Conservation (phyloP, 1,140 invertebrate genomes). For the Dreissena polymorpha region DNA sequence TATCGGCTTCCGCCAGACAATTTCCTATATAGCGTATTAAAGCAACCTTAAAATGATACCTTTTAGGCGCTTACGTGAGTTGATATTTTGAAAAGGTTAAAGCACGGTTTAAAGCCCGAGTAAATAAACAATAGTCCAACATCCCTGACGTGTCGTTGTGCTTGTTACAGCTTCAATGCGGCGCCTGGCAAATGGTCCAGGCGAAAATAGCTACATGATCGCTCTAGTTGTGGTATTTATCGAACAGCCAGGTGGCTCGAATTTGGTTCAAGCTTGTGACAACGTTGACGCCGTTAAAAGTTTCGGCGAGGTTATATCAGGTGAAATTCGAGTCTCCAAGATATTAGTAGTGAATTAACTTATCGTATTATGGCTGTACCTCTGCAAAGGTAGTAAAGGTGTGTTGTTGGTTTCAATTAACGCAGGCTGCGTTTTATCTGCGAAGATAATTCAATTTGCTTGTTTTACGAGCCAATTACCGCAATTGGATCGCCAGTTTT, state of each 20-base stretch:
- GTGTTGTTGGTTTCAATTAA: conserved; percentile 46
- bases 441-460: conserved; percentile 39
- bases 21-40: conserved; percentile 39
- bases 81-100: conserved; percentile 3
- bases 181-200: too few relatives aligned
- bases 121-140: not conserved
- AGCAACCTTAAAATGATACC: conserved; percentile 34
- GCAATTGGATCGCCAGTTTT: conserved; percentile 44
- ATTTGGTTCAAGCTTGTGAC: not conserved
- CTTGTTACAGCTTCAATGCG: too few relatives aligned
- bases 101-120: not conserved
- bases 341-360: conserved; percentile 28
- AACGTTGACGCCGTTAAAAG: not conserved
- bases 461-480: conserved; percentile 44
- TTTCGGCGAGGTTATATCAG: not conserved
- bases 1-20: conserved; percentile 35
- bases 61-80: conserved; percentile 20
- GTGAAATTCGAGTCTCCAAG: not conserved
- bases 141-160: conserved; percentile 9
- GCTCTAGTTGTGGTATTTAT: conserved; percentile 12
- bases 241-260: not conserved
- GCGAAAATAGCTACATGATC: not conserved
- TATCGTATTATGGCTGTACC: conserved; percentile 8
- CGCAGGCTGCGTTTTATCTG: conserved; percentile 21
- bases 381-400: conserved; percentile 47